These are phyloP conservation scores for Meteorus sp. DNA, from an alignment of 1,140 invertebrate species.

Conservation along the genomic window DNA sequence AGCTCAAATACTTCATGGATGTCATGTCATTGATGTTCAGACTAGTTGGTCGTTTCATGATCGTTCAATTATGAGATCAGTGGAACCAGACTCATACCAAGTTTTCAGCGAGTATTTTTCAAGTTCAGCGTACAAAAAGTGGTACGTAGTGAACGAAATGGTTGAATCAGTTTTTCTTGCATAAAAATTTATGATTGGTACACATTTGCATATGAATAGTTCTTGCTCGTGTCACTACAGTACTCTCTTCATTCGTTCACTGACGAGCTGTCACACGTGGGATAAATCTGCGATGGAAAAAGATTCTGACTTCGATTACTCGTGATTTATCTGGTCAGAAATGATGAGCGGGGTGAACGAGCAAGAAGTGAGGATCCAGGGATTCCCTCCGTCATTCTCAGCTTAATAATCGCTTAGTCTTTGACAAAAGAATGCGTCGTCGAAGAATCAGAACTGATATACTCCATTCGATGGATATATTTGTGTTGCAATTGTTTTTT, in stretches of 20 bases:
- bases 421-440: neutral
- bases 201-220: slow-evolving; percentile 9
- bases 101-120: too few species aligned
- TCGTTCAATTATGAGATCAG: too few species aligned
- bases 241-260: neutral
- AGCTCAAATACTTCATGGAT: too few species aligned
- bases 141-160: too few species aligned
- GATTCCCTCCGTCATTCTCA: slow-evolving; percentile 13
- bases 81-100: too few species aligned
- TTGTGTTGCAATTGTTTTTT: neutral
- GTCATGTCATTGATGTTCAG: too few species aligned
- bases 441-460: neutral
- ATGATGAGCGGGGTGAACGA: slow-evolving; percentile 1
- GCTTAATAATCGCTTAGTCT: slow-evolving; percentile 18
- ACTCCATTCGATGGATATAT: neutral
- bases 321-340: slow-evolving; percentile 21
- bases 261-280: slow-evolving; percentile 4
- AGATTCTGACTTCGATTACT: slow-evolving; percentile 12
- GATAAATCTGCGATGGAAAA: slow-evolving; percentile 14
- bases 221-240: neutral
- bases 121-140: too few species aligned
- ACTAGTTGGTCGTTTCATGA: too few species aligned
- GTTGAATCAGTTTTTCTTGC: too few species aligned
- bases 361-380: slow-evolving; percentile 17
- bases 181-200: neutral